Base-by-base conservation (phyloP, 2,888 invertebrate species). In the Tetragnatha montana region DNA sequence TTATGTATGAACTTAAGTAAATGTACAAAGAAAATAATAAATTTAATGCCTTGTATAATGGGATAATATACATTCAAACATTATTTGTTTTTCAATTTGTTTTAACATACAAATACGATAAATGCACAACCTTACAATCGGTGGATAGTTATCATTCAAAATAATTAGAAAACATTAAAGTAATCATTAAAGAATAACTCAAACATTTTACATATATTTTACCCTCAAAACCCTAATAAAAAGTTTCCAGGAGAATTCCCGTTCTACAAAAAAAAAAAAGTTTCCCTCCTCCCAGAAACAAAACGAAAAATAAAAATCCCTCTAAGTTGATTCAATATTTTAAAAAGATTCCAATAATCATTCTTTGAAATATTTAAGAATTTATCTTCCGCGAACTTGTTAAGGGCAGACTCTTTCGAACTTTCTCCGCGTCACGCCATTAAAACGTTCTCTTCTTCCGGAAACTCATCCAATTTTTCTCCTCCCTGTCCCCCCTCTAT, bases 341-440 rank as follows among this genome's bases (percentile, higher is more conserved):
- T 82, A 17, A 82, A 82, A 74, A 74, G 82, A 73, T 74, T 74
- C 74, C 73, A 74, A 82, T 82, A 82, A 82, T 82, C 73, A 82
- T 74, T 82, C 70, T 74, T 82, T 4, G 74, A 51, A 60, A 60
- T 60, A 78, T 78, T 78, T 78, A 78, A 22, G 78, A 12, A 68
- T 78, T 22, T 78, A 78, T 78, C 60, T 22, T 47, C 50, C 49
- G 49, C 47, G 60, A 60, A 60, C 60, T 60, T 60, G 60, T 60
- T 60, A 75, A 49, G 35, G 12, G 73, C n/a, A 17, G 21, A 51
- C 82, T 1, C 19, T 21, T 74, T 74, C 73, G 50, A 51, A 60
- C 73, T 82, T 81, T 81, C 60, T 60, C 21, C 22, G 35, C 22
- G 51, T 69, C 74, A 22, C 73, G 51, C n/a, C 73, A 50, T 60